phyloP scores from a whole-genome alignment of 1,140 invertebrate genomes.

The Lasaia peninsularis region DNA sequence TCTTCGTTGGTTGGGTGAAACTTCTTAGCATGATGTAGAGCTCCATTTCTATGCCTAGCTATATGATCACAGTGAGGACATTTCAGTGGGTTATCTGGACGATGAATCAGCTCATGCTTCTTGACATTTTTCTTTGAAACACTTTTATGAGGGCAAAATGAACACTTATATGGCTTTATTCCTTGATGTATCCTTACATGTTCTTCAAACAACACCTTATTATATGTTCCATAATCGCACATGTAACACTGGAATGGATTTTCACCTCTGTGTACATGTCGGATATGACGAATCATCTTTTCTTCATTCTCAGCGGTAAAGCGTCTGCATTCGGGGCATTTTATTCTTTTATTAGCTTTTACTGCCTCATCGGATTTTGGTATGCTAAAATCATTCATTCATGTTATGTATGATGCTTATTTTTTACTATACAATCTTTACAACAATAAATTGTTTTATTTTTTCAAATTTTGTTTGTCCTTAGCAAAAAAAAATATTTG shows the following conservation, averaged over 20 bases:
- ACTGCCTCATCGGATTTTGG: not conserved
- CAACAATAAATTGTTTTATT: too few relatives aligned
- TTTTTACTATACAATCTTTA: too few relatives aligned
- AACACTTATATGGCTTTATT: constrained; percentile 58
- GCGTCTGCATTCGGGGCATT: constrained; percentile 43
- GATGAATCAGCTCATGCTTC: constrained; percentile 56
- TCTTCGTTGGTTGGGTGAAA: constrained; percentile 20
- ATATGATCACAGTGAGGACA: constrained; percentile 49
- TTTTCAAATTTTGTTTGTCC: too few relatives aligned
- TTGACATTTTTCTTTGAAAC: constrained; percentile 60
- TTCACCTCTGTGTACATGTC: constrained; percentile 48
- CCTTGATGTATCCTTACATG: constrained; percentile 56
- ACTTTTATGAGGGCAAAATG: constrained; percentile 45
- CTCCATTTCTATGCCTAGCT: constrained; percentile 32
- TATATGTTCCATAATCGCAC: constrained; percentile 61
- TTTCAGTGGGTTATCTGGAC: constrained; percentile 50
- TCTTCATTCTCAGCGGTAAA: constrained; percentile 49
- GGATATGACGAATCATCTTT: constrained; percentile 45
- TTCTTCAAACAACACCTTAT: constrained; percentile 50
- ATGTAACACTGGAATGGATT: constrained; percentile 59
- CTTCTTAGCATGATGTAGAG: constrained; percentile 35
- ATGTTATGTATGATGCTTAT: not conserved
- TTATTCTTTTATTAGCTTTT: constrained; percentile 8
- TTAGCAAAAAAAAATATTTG: too few relatives aligned
- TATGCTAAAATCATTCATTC: not conserved